These are phyloP conservation scores for Celastrina argiolus DNA, from an alignment of 2,888 invertebrate genomes.

Conservation along the genomic window DNA sequence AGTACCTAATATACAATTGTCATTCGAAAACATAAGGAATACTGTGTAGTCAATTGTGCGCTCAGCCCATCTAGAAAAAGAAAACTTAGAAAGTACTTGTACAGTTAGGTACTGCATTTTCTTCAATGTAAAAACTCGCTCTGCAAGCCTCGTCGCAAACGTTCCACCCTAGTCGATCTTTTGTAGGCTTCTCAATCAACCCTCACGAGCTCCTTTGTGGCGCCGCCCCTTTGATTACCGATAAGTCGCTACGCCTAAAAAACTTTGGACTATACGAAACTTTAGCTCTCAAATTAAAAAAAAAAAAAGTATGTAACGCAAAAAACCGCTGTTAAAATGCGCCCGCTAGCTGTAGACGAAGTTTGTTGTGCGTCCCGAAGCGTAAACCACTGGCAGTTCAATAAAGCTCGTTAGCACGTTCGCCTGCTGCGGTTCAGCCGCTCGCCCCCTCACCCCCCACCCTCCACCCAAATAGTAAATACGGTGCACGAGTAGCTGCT, in stretches of 20 bases:
- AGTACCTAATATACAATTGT: too few relatives aligned
- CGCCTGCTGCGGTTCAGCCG: not conserved
- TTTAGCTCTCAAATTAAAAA: not conserved
- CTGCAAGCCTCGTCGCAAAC: too few relatives aligned
- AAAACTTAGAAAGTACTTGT: too few relatives aligned
- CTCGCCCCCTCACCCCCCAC: not conserved
- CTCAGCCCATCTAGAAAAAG: too few relatives aligned
- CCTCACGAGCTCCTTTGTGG: not conserved
- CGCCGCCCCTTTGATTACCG: not conserved
- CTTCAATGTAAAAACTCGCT: too few relatives aligned
- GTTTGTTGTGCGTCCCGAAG: not conserved
- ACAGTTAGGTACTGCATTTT: too few relatives aligned
- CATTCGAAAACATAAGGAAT: too few relatives aligned
- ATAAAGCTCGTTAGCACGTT: not conserved
- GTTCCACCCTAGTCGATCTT: not conserved
- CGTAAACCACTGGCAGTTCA: not conserved
- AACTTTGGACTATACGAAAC: not conserved
- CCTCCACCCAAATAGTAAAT: too few relatives aligned
- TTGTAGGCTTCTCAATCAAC: conserved; percentile 1
- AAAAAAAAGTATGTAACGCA: not conserved
- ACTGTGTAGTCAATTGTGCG: too few relatives aligned
- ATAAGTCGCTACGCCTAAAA: not conserved
- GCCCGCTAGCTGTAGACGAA: not conserved
- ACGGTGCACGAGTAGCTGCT: not conserved
- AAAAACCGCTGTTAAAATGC: not conserved